Percentiles rank a stretch among this genome's conserved stretches.
Evolutionary conservation across 2,113 vertebrate genomes (phyloP).

Genomic region (Pelmatolapia mariae): DNA sequence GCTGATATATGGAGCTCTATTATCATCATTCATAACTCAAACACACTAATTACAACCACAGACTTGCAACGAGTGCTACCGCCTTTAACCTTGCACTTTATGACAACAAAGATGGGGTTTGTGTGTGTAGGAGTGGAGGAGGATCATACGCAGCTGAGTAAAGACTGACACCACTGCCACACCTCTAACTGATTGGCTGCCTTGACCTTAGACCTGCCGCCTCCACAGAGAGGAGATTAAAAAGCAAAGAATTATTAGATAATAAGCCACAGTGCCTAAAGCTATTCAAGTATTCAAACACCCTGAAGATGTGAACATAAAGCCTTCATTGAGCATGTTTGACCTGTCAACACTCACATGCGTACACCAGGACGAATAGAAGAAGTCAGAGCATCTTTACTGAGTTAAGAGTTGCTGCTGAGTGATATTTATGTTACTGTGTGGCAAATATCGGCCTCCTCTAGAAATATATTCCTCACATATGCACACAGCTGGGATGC

Average conservation of each 20-base stretch:
- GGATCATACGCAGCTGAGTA: background rate
- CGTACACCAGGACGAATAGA: too few species aligned
- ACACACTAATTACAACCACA: constrained; percentile 19
- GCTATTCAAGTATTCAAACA: background rate
- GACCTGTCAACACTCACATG: background rate
- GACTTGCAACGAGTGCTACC: background rate
- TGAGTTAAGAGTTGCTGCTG: background rate
- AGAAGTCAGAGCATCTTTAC: background rate
- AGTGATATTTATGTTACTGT: constrained; percentile 19
- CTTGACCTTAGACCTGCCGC: background rate
- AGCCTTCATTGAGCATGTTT: background rate
- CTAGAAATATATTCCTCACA: constrained; percentile 2
- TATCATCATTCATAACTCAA: constrained; percentile 14
- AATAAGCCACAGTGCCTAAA: background rate
- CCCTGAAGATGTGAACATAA: background rate
- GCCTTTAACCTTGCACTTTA: background rate
- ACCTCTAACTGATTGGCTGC: constrained; percentile 5
- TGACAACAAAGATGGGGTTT: background rate
- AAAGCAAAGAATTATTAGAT: background rate
- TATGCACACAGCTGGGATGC: constrained; percentile 31
- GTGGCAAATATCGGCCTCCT: background rate
- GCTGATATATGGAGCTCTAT: background rate
- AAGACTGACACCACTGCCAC: background rate
- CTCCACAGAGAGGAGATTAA: constrained; percentile 18
- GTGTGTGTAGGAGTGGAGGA: background rate